A percentile compares a stretch with the other conserved stretches of the same genome.
Evolutionary conservation across 2,113 vertebrate genomes (phyloP).

Genomic region (Genyomyrus donnyi): DNA sequence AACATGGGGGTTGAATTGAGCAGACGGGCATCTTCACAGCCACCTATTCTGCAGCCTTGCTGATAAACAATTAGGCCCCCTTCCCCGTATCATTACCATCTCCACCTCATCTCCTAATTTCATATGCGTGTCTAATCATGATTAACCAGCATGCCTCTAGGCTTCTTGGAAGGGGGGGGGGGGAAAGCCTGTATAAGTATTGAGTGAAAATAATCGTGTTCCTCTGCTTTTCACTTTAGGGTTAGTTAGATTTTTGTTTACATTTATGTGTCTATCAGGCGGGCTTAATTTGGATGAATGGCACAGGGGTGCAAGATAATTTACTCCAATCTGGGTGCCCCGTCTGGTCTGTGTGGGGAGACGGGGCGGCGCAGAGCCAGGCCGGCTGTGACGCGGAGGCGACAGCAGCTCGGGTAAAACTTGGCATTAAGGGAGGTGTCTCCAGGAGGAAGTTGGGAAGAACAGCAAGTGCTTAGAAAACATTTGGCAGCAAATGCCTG

Average conservation of each 20-base stretch:
- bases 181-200: neutral
- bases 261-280: conserved; percentile 4
- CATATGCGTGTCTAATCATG: conserved; percentile 21
- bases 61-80: conserved; percentile 8
- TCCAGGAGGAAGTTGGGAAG: neutral
- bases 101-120: conserved; percentile 10
- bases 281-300: neutral
- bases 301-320: neutral
- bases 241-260: neutral
- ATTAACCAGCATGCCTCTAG: conserved; percentile 8
- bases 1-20: neutral
- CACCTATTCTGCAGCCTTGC: neutral
- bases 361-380: neutral
- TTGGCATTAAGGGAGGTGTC: neutral
- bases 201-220: neutral
- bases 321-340: neutral
- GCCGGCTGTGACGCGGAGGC: neutral
- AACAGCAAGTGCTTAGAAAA: neutral
- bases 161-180: neutral
- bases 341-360: neutral
- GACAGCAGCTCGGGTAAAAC: neutral
- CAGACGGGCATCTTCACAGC: neutral
- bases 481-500: neutral
- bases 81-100: conserved; percentile 15
- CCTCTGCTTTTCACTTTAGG: neutral